These are phyloP conservation scores for Ovibos moschatus DNA, from an alignment of 2,113 vertebrate species.

Conservation along the genomic window DNA sequence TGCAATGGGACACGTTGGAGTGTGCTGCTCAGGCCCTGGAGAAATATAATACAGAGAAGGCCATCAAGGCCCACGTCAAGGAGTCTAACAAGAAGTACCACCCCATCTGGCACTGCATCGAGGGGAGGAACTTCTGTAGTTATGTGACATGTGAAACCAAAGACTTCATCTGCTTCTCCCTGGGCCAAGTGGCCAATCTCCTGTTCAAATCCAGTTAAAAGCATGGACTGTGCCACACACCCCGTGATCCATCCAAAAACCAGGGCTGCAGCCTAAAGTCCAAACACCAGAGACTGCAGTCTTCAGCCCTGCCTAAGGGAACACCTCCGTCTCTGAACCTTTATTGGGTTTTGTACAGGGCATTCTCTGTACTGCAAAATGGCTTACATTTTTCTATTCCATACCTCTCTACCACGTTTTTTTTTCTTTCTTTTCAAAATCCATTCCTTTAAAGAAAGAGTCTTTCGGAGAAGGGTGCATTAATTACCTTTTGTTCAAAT, in stretches of 20 bases:
- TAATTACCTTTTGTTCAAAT: not conserved
- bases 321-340: not conserved
- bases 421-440: not conserved
- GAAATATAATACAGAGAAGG: too few species aligned
- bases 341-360: not conserved
- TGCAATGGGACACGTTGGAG: not conserved
- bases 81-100: not conserved
- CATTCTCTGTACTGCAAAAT: not conserved
- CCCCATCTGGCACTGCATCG: rapidly evolving
- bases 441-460: not conserved
- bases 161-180: not conserved
- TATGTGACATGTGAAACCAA: not conserved
- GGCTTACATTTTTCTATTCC: not conserved
- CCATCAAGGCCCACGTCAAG: rapidly evolving
- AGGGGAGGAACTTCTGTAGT: not conserved
- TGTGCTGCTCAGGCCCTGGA: not conserved
- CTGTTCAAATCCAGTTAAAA: not conserved
- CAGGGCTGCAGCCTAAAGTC: not conserved
- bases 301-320: not conserved
- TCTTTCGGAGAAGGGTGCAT: not conserved
- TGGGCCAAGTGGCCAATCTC: not conserved
- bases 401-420: not conserved
- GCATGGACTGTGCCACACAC: not conserved
- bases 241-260: not conserved
- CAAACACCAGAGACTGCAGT: not conserved